Evolutionary conservation across 2,113 vertebrate genomes (phyloP).

Genomic region (Ranitomeya variabilis): DNA sequence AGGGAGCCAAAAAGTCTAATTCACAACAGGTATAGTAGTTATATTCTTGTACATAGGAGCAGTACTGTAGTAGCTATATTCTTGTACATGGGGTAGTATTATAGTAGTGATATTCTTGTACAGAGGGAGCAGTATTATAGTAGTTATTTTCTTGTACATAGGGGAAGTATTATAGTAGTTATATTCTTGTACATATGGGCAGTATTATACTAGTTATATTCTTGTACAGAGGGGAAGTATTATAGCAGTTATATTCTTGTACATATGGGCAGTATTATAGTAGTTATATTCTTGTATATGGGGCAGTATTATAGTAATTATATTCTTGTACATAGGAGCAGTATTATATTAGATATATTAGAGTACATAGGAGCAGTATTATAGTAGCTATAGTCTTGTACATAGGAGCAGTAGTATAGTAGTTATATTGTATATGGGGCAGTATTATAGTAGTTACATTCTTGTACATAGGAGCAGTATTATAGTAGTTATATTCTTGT

Average conservation of each 20-base stretch:
- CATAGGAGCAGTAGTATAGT: neutral
- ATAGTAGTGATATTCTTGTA: neutral
- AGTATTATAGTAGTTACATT: conserved; percentile 12
- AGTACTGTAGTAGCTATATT: too few relatives aligned
- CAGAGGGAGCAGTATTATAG: neutral
- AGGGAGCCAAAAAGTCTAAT: too few relatives aligned
- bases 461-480: neutral
- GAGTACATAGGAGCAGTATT: neutral
- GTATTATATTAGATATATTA: neutral
- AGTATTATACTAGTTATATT: conserved; percentile 6
- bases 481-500: neutral
- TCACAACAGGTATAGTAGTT: too few relatives aligned
- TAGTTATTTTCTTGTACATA: neutral
- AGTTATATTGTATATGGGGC: neutral
- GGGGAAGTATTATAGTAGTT: neutral
- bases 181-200: neutral
- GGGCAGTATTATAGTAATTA: neutral
- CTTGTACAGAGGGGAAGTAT: neutral
- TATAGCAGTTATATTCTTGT: neutral
- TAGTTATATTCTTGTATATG: conserved; percentile 1
- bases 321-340: neutral
- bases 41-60: too few relatives aligned
- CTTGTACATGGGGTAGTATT: too few relatives aligned
- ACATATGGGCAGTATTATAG: neutral
- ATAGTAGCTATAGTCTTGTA: neutral